phyloP scores from a whole-genome alignment of 2,113 vertebrate genomes.

The Beaufortia kweichowensis region DNA sequence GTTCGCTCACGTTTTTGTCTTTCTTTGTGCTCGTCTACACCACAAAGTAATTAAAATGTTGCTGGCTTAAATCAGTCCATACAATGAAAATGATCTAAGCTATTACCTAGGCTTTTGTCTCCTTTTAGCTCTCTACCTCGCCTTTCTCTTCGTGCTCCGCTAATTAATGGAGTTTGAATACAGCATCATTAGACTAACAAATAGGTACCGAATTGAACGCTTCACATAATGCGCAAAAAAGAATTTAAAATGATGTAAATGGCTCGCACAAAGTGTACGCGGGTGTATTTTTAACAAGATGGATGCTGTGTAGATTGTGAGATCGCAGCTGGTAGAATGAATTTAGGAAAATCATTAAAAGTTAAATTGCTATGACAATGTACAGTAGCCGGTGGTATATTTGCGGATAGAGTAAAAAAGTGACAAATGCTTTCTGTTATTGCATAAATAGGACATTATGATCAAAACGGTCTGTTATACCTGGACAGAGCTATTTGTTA shows the following conservation, averaged over 20 bases:
- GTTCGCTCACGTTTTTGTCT: slow-evolving; percentile 25
- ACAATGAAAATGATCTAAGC: slow-evolving; percentile 38
- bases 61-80: slow-evolving; percentile 45
- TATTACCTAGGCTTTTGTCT: slow-evolving; percentile 28
- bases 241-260: slow-evolving; percentile 19
- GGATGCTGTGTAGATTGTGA: slow-evolving; percentile 15
- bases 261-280: slow-evolving; percentile 6
- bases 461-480: neutral
- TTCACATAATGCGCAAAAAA: slow-evolving; percentile 28
- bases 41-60: slow-evolving; percentile 45
- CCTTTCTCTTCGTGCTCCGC: slow-evolving; percentile 7
- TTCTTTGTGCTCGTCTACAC: slow-evolving; percentile 14
- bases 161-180: slow-evolving; percentile 38
- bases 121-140: slow-evolving; percentile 20
- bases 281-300: slow-evolving; percentile 38
- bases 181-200: slow-evolving; percentile 42
- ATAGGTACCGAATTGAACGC: slow-evolving; percentile 10
- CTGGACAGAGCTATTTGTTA: neutral
- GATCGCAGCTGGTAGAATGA: neutral
- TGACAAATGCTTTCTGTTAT: neutral
- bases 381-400: neutral
- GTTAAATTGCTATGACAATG: slow-evolving; percentile 20
- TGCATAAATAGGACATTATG: neutral
- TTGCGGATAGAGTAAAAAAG: neutral
- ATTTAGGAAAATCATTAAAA: slow-evolving; percentile 14